phyloP scores from a whole-genome alignment of 1,140 invertebrate genomes.

The Tetragonula clypearis region DNA sequence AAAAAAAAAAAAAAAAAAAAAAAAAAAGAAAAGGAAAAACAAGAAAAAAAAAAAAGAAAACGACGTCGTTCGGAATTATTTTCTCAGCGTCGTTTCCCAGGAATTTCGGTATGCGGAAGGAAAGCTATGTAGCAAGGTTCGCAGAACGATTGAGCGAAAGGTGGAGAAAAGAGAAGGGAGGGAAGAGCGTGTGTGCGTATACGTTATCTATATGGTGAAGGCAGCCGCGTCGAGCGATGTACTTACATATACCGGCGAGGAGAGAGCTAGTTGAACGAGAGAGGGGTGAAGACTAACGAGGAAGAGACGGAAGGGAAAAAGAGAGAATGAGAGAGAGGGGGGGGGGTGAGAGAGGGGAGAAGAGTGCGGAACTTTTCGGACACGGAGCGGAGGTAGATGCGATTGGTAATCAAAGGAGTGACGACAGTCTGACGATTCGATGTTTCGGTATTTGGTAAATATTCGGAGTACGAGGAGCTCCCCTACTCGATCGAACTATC shows the following conservation, averaged over 20 bases:
- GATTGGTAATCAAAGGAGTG: not conserved
- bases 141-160: conserved; percentile 42
- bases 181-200: not conserved
- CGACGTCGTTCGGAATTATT: conserved; percentile 69
- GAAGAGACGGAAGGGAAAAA: not conserved
- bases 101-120: conserved; percentile 79
- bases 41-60: too few relatives aligned
- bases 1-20: too few relatives aligned
- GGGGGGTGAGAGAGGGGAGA: not conserved
- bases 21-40: too few relatives aligned
- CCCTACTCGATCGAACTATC: not conserved
- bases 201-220: not conserved
- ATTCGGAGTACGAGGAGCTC: not conserved
- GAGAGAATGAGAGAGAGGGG: not conserved
- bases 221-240: not conserved
- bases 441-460: not conserved
- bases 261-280: not conserved
- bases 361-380: conserved; percentile 32
- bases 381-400: conserved; percentile 26
- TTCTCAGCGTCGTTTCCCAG: conserved; percentile 60
- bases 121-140: conserved; percentile 66
- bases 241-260: not conserved
- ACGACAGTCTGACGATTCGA: not conserved
- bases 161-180: conserved; percentile 27
- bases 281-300: not conserved